A percentile compares a stretch with the other conserved stretches of the same genome.
Conservation (phyloP, 2,113 vertebrate species). For the Myocastor coypus region DNA sequence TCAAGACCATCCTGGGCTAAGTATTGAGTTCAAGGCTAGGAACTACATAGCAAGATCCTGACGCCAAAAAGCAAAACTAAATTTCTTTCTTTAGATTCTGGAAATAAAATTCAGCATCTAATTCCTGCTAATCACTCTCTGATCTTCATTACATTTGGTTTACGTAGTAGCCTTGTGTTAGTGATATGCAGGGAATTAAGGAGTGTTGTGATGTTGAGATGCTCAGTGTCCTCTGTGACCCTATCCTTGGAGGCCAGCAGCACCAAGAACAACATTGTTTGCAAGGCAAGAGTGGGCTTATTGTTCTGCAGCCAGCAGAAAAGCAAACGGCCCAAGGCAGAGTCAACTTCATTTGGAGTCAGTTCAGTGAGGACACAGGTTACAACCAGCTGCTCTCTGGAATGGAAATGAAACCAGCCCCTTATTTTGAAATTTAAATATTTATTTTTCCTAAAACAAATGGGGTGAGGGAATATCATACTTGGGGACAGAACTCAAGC, state of each 20-base stretch:
- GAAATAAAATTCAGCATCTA: not conserved
- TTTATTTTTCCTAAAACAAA: slow-evolving; percentile 39
- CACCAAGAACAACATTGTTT: not conserved
- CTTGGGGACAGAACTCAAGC: not conserved
- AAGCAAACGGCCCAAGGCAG: not conserved
- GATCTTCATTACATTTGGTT: not conserved
- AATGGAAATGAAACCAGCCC: not conserved
- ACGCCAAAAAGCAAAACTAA: not conserved
- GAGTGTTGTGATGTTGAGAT: not conserved
- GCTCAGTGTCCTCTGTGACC: not conserved
- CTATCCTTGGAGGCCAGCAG: not conserved
- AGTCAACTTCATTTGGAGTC: not conserved
- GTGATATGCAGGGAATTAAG: not conserved
- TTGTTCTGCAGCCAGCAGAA: not conserved
- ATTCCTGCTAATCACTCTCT: not conserved
- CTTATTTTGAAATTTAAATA: slow-evolving; percentile 15
- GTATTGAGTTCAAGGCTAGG: not conserved
- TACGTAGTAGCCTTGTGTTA: not conserved
- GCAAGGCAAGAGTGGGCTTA: not conserved
- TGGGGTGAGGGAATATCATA: not conserved
- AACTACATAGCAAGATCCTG: not conserved
- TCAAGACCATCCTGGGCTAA: not conserved
- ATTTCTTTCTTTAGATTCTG: not conserved
- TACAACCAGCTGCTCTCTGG: not conserved
- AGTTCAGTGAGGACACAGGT: not conserved